Percentiles rank a stretch among this genome's conserved stretches.
phyloP scores from a whole-genome alignment of 2,797 vertebrate species.

The Lepus oiostolus region DNA sequence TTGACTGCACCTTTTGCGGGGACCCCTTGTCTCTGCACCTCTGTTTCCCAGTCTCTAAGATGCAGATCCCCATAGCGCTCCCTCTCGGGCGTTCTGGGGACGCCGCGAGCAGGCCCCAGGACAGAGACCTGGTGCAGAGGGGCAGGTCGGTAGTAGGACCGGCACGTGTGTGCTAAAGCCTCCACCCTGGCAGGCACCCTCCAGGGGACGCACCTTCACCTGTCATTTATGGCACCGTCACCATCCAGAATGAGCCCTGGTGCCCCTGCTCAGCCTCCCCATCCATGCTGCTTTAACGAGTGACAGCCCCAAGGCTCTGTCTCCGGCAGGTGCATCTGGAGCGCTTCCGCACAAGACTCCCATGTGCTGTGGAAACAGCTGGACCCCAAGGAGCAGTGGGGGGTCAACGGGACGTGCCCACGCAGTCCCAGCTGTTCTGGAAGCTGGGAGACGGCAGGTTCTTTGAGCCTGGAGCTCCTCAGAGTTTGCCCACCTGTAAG shows the following conservation, averaged over 20 bases:
- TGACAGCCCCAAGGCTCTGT: not conserved
- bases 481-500: not conserved
- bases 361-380: not conserved
- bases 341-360: not conserved
- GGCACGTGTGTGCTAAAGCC: not conserved
- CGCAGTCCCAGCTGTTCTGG: not conserved
- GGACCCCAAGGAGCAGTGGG: not conserved
- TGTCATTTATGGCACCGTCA: accelerated
- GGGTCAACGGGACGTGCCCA: not conserved
- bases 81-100: not conserved
- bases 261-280: not conserved
- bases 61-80: not conserved
- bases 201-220: not conserved
- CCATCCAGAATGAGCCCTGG: no score
- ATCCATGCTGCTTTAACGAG: not conserved
- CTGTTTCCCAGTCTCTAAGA: constrained; percentile 1
- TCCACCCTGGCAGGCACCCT: accelerated
- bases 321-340: not conserved
- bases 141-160: not conserved
- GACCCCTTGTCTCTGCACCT: not conserved
- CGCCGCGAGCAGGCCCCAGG: not conserved
- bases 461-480: not conserved
- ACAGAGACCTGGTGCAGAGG: not conserved
- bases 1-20: not conserved
- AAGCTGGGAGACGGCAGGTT: not conserved